Evolutionary conservation across 2,113 vertebrate species (phyloP).

Genomic region (Oophaga pumilio): DNA sequence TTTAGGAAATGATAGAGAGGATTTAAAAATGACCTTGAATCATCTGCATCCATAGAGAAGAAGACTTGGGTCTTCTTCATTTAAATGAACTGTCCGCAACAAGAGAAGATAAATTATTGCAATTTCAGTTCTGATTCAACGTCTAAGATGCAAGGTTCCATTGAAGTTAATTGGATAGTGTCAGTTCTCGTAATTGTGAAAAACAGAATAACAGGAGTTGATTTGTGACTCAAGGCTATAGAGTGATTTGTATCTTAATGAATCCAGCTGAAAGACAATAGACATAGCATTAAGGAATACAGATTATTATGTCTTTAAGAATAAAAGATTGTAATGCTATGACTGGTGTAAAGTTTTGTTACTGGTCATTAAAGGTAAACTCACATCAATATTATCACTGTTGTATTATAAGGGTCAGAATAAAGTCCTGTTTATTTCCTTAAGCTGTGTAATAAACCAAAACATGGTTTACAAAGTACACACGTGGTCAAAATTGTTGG

Average conservation of each 20-base stretch:
- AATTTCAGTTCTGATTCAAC: neutral
- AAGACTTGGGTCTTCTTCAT: neutral
- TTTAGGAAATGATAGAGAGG: neutral
- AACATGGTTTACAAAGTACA: no score
- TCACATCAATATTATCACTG: no score
- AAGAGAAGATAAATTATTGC: neutral
- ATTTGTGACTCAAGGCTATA: neutral
- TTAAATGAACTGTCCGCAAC: slow-evolving; percentile 4
- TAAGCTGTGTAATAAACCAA: no score
- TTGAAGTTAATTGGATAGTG: slow-evolving; percentile 12
- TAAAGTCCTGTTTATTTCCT: no score
- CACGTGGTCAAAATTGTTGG: no score
- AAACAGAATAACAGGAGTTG: slow-evolving; percentile 7
- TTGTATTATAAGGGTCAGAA: no score
- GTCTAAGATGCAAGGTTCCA: neutral
- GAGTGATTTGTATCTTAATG: neutral
- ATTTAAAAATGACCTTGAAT: neutral
- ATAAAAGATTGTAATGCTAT: neutral
- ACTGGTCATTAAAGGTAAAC: neutral
- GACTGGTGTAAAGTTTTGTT: neutral
- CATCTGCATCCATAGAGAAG: neutral
- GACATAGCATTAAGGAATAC: neutral
- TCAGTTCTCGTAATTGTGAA: neutral
- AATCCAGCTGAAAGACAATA: neutral
- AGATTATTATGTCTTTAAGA: neutral